A percentile compares a stretch with the other conserved stretches of the same genome.
Conservation (phyloP, 2,797 vertebrate genomes). For the Pachyuromys duprasi region DNA sequence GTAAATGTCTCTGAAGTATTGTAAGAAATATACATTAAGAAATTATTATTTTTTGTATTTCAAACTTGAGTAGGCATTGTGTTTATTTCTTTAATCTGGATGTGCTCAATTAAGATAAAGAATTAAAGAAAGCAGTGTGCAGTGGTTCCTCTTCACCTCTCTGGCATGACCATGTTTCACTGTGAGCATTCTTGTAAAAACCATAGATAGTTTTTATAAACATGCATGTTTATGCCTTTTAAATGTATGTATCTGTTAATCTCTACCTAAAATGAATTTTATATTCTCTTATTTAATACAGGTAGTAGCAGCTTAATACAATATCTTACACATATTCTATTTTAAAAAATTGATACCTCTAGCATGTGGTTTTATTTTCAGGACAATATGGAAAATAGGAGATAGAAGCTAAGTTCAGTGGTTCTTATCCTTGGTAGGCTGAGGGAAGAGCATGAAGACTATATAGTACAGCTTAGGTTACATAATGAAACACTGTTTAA, state of each 20-base stretch:
- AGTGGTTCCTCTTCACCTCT: neutral
- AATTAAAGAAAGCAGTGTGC: neutral
- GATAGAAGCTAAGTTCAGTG: neutral
- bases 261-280: neutral
- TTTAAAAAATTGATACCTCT: neutral
- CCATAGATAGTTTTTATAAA: neutral
- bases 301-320: neutral
- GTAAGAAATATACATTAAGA: neutral
- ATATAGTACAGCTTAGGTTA: neutral
- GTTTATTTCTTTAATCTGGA: conserved; percentile 13
- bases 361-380: neutral
- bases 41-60: conserved; percentile 14
- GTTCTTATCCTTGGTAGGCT: neutral
- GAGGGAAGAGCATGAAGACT: neutral
- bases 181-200: neutral
- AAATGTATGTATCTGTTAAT: neutral
- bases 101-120: neutral
- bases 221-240: neutral
- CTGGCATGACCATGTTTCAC: neutral
- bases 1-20: neutral
- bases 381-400: neutral
- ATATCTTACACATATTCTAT: neutral
- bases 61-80: conserved; percentile 23
- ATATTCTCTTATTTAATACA: neutral
- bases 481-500: neutral